phyloP scores from a whole-genome alignment of 2,113 vertebrate species.

The Galbula dea region DNA sequence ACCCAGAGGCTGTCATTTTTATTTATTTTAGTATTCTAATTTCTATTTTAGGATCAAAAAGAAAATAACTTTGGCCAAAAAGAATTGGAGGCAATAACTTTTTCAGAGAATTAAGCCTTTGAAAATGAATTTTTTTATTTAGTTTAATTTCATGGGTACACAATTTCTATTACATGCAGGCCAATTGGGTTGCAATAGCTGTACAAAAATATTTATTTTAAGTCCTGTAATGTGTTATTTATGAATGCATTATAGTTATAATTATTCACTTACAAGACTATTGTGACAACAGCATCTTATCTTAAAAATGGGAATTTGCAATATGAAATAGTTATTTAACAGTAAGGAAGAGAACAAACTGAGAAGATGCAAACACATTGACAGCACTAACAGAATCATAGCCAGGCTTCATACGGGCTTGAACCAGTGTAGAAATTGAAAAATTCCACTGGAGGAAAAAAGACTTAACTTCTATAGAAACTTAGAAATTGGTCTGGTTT shows the following conservation, averaged over 20 bases:
- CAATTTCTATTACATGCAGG: neutral
- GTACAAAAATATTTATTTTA: neutral
- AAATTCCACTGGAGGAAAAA: neutral
- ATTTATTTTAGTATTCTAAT: constrained; percentile 43
- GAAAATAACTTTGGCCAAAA: neutral
- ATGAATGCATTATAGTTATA: neutral
- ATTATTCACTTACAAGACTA: constrained; percentile 34
- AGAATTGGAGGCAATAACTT: neutral
- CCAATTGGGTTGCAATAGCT: neutral
- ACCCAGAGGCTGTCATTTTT: neutral
- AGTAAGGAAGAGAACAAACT: neutral
- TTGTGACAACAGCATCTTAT: constrained; percentile 24
- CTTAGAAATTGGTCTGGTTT: neutral
- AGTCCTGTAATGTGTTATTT: constrained; percentile 15
- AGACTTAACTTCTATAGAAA: neutral
- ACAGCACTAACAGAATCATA: neutral
- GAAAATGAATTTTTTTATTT: neutral
- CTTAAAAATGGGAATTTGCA: neutral
- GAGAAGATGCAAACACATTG: neutral
- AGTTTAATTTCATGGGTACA: constrained; percentile 43
- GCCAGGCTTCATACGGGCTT: neutral
- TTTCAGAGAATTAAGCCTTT: neutral
- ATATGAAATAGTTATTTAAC: constrained; percentile 33
- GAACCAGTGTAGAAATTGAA: neutral
- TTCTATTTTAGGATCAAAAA: constrained; percentile 27